Base-by-base conservation (phyloP, 1,140 invertebrate genomes). In the Euschistus heros region DNA sequence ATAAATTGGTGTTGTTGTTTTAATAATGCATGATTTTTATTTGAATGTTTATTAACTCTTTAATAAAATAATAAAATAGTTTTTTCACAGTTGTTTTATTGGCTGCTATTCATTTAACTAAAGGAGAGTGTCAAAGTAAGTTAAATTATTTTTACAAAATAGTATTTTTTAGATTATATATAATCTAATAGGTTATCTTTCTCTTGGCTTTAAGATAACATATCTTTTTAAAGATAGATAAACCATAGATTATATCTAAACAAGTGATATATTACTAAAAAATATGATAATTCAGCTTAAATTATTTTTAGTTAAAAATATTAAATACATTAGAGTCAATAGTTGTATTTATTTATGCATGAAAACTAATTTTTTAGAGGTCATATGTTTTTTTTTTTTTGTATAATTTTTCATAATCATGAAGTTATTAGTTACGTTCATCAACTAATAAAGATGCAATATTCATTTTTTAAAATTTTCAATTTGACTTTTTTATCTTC, bases 121-220 rank as follows among this genome's bases (percentile, higher is more conserved):
- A 74, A 70, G 76, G 76, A 65, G 79, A 80, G 71, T 80, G 79
- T 71, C 78, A 80, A 71, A 80, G 79, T 80, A 70, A 80, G 79
- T 79, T 68, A 71, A 67, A 69, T 68, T 46, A 17, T 57, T 66
- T 67, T 17, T 37, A 24, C 42, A 13, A 63, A 26, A 20, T 54
- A 18, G 6, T 47, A 24, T n/a, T 26, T 47, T 69, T 24, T 22
- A 24, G 27, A 20, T 52, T 52, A 66, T 47, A 63, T 20, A 10
- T 54, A 30, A 15, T 17, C 18, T 46, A 15, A 18, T 46, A 59
- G 50, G 22, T 18, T 33, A 7, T 59, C 14, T 64, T 33, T 20
- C 26, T 30, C 24, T 65, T 52, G 30, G 14, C 17, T 59, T 30
- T 57, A 18, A 42, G 20, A 59, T 26, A 22, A 17, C 17, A 17